phyloP scores from a whole-genome alignment of 2,888 invertebrate species.

The Tipula unca region DNA sequence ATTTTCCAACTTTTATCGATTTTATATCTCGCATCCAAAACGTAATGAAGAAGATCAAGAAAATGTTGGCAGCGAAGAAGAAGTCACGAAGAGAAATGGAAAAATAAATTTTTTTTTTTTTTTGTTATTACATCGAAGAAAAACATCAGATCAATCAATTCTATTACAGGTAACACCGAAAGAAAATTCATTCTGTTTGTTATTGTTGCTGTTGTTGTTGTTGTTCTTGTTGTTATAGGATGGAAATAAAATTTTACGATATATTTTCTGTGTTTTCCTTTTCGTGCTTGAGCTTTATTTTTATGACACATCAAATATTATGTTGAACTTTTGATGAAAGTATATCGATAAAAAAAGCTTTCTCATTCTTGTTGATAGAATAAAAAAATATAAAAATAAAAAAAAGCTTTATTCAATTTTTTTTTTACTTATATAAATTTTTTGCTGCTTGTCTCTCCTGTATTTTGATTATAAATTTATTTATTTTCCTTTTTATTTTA shows the following conservation, averaged over 20 bases:
- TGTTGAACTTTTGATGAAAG: background rate
- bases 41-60: background rate
- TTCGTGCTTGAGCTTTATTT: background rate
- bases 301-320: constrained; percentile 14
- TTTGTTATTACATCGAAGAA: background rate
- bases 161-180: background rate
- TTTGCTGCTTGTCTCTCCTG: background rate
- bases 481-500: background rate
- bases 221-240: background rate
- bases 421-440: background rate
- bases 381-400: background rate
- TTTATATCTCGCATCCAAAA: background rate
- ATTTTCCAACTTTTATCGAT: background rate
- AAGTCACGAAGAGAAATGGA: background rate
- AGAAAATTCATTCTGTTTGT: background rate
- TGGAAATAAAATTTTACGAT: background rate
- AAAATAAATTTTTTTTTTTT: background rate
- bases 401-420: background rate
- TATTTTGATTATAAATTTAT: background rate
- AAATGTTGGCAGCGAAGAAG: background rate
- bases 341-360: constrained; percentile 14
- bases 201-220: background rate
- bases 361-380: background rate
- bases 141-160: constrained; percentile 14
- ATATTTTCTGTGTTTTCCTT: background rate